Evolutionary conservation across 35 echinoderm and acorn worm species (phyloP).

Genomic region (Ptychodera flava): DNA sequence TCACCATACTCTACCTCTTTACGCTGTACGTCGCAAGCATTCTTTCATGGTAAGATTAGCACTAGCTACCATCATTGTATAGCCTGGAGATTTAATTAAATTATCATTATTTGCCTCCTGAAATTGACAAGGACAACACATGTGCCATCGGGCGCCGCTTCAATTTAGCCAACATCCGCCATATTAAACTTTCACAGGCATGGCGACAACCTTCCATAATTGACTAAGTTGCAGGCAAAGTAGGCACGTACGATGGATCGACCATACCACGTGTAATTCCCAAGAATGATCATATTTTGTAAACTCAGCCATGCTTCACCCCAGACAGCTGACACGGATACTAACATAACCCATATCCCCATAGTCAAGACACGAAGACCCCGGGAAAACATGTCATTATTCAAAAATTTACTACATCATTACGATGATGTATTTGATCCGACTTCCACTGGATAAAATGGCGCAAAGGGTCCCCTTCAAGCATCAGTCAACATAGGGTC

Average conservation of each 20-base stretch:
- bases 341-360: background rate
- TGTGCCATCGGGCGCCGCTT: background rate
- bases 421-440: no score
- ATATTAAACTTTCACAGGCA: no score
- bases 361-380: background rate
- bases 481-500: no score
- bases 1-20: no score
- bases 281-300: background rate
- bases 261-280: background rate
- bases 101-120: conserved; percentile 4
- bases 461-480: conserved; percentile 4
- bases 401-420: no score
- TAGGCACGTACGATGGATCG: no score
- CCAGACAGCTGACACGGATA: background rate
- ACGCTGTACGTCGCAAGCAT: no score
- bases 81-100: conserved; percentile 25
- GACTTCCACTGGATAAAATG: background rate
- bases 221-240: background rate
- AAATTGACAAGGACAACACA: background rate
- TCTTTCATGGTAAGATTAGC: no score
- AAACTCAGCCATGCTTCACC: background rate
- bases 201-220: background rate
- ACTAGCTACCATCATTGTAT: conserved; percentile 3
- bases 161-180: no score
- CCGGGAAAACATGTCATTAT: background rate